Base-by-base conservation (phyloP, 2,888 invertebrate genomes). In the Podotricha telesiphe region DNA sequence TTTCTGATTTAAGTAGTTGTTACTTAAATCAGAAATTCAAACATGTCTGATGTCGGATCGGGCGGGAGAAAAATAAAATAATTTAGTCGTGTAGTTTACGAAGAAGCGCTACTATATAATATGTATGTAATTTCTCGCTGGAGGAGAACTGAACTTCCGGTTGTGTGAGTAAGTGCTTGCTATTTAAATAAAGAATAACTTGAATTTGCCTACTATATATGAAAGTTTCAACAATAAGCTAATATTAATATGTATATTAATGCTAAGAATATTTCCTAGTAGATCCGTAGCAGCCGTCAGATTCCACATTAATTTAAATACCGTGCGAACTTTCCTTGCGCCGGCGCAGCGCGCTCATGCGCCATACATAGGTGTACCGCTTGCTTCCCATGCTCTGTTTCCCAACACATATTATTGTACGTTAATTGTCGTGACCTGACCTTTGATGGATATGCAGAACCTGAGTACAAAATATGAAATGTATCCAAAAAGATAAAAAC, bases 341-440 rank as follows among this genome's bases (percentile, higher is more conserved):
- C 71, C 73, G 70, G 63, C 67, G 73, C 66, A 69, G 71, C 67
- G 66, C 67, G 73, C 62, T 71, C 70, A 55, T 70, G 70, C 69
- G 40, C 69, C 70, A 72, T 74, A 73, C 75, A 72, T 72, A 62
- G 67, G 78, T 79, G 78, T 81, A 86, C 82, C 83, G 85, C 84
- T 86, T 80, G 42, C 75, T 87, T 91, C 90, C 80, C 91, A 91
- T 89, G 91, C 80, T 82, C 89, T 76, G 85, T 82, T 91, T 91
- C 91, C 78, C 91, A 89, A 72, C 73, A 74, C 65, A 66, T 62
- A 74, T 78, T 79, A 87, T 88, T 89, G 87, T 88, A 82, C 76
- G 78, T 77, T 85, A 82, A 84, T 84, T 82, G 82, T 78, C 73
- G 73, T 81, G 80, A 86, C 88, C 84, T 83, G 86, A 85, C 86